Conservation (phyloP, 2,888 invertebrate genomes). For the Dynastes tityus region DNA sequence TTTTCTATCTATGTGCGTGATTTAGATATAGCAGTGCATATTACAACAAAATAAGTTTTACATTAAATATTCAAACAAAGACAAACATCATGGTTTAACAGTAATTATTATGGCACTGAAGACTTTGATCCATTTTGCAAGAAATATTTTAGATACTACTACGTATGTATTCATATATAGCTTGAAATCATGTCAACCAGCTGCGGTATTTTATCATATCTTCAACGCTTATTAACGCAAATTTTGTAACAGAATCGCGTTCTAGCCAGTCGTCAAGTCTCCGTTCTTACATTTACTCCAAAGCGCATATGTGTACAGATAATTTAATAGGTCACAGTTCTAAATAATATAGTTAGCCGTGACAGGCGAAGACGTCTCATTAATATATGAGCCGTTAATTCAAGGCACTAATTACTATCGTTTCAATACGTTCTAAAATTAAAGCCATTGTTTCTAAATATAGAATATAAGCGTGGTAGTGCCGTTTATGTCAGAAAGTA, state of each 20-base stretch:
- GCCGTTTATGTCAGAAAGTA: neutral
- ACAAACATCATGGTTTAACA: no score
- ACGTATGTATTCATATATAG: no score
- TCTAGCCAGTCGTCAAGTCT: neutral
- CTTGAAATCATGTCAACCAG: no score
- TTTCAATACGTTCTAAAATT: constrained; percentile 18
- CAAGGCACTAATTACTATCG: neutral
- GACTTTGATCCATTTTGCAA: no score
- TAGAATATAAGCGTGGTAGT: constrained; percentile 9
- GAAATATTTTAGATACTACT: no score
- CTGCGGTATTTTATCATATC: no score
- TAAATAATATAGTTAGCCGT: constrained; percentile 2
- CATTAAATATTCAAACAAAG: no score
- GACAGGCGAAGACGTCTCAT: constrained; percentile 4
- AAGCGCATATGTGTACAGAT: neutral
- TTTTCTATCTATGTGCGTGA: no score
- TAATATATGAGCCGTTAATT: neutral
- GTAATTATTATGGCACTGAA: no score
- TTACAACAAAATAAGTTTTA: no score
- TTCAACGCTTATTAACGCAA: no score
- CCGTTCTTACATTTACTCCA: neutral
- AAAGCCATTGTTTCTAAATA: constrained; percentile 20
- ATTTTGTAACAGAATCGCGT: constrained; percentile 4
- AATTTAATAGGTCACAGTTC: constrained; percentile 15
- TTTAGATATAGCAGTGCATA: no score